Evolutionary conservation across 2,888 invertebrate genomes (phyloP).

Genomic region (Dasysyrphus tricinctus): DNA sequence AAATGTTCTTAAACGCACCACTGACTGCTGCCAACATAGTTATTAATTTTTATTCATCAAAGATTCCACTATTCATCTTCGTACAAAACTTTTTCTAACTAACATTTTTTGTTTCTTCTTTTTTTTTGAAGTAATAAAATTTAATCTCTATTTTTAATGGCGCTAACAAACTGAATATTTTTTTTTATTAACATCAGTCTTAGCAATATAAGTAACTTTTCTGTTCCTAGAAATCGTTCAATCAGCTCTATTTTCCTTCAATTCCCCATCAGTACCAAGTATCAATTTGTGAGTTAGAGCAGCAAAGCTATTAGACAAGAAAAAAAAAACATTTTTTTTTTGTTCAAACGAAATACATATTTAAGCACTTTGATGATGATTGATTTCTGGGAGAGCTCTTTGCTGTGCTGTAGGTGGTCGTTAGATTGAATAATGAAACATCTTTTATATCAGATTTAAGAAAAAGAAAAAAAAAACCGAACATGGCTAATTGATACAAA

Average conservation of each 20-base stretch:
- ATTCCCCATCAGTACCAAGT: slow-evolving; percentile 24
- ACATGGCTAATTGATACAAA: slow-evolving; percentile 55
- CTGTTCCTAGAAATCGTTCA: slow-evolving; percentile 58
- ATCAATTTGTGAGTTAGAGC: slow-evolving; percentile 31
- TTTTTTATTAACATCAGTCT: neutral
- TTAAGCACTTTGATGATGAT: slow-evolving; percentile 67
- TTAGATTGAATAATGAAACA: slow-evolving; percentile 38
- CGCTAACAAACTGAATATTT: slow-evolving; percentile 40
- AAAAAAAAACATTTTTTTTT: slow-evolving; percentile 24
- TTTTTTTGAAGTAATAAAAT: neutral
- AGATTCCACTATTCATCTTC: neutral
- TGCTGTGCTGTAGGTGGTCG: slow-evolving; percentile 33
- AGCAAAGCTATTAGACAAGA: slow-evolving; percentile 2
- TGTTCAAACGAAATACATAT: slow-evolving; percentile 37
- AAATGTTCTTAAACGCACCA: slow-evolving; percentile 6
- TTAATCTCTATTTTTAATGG: slow-evolving; percentile 30
- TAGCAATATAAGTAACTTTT: slow-evolving; percentile 30
- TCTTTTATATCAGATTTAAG: slow-evolving; percentile 20
- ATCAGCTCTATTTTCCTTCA: slow-evolving; percentile 46
- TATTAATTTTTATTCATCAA: slow-evolving; percentile 18
- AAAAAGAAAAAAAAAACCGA: slow-evolving; percentile 7
- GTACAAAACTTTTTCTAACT: neutral
- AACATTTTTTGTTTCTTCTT: neutral
- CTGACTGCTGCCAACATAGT: slow-evolving; percentile 13
- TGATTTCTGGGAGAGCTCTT: slow-evolving; percentile 57